A percentile compares a stretch with the other conserved stretches of the same genome.
These are phyloP conservation scores for Dryobota labecula DNA, from an alignment of 2,888 invertebrate species.

Conservation along the genomic window DNA sequence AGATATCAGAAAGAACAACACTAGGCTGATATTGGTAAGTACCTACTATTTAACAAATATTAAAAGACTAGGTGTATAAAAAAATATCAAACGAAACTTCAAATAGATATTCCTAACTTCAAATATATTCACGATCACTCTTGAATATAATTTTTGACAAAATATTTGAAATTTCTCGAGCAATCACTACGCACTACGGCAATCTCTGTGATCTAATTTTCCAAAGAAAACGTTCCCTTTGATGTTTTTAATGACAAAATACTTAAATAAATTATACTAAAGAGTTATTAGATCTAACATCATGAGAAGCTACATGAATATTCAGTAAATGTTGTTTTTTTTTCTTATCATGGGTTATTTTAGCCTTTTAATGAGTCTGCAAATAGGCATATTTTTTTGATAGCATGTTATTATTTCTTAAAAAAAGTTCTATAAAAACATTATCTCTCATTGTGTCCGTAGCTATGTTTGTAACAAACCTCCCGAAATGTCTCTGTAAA, in stretches of 20 bases:
- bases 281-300: conserved; percentile 46
- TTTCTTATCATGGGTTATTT: conserved; percentile 4
- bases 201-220: conserved; percentile 49
- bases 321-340: conserved; percentile 13
- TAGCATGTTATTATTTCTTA: background rate
- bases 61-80: background rate
- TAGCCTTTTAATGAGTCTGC: conserved; percentile 6
- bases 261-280: conserved; percentile 50
- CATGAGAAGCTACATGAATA: conserved; percentile 21
- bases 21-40: conserved; percentile 44
- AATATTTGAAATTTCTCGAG: conserved; percentile 14
- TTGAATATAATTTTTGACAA: conserved; percentile 12
- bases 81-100: conserved; percentile 21
- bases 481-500: no score
- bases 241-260: conserved; percentile 57
- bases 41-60: conserved; percentile 1
- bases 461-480: no score
- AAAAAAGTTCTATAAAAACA: no score
- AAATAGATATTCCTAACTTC: no score
- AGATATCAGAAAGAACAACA: conserved; percentile 70
- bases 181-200: conserved; percentile 6
- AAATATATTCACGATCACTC: background rate
- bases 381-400: background rate
- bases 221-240: conserved; percentile 55
- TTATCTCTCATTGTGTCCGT: no score